Conservation (phyloP, 2,888 invertebrate genomes). For the Zhuqinia jingwanae region DNA sequence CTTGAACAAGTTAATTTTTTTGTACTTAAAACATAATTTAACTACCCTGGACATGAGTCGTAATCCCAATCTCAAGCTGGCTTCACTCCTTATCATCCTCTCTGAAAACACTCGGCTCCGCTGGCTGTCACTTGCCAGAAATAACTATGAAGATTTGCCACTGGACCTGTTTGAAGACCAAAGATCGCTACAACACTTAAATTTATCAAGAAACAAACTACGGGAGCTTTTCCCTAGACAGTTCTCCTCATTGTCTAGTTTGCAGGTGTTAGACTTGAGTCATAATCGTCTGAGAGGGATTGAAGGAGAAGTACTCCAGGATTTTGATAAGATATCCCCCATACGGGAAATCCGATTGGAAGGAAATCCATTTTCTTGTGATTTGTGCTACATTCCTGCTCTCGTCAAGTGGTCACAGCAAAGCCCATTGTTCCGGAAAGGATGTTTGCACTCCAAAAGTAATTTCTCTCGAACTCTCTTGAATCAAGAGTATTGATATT, state of each 20-base stretch:
- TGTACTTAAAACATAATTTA: conserved; percentile 77
- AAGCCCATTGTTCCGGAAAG: conserved; percentile 72
- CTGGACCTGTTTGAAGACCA: conserved; percentile 84
- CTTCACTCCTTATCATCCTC: conserved; percentile 82
- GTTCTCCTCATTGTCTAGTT: conserved; percentile 82
- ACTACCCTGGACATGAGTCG: conserved; percentile 79
- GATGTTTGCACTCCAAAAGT: conserved; percentile 72
- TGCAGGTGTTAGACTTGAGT: conserved; percentile 87
- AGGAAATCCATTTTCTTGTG: conserved; percentile 87
- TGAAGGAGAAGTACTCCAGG: conserved; percentile 83
- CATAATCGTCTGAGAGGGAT: conserved; percentile 87
- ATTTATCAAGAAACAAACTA: conserved; percentile 88
- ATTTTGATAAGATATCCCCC: conserved; percentile 82
- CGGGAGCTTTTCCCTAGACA: conserved; percentile 84
- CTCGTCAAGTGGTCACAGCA: conserved; percentile 81
- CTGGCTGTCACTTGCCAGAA: conserved; percentile 84
- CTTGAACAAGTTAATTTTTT: conserved; percentile 75
- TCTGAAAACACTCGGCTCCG: conserved; percentile 83
- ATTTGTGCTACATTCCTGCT: conserved; percentile 85
- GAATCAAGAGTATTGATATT: no score
- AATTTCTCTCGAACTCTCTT: no score
- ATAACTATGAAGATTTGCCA: conserved; percentile 84
- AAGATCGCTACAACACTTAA: conserved; percentile 85
- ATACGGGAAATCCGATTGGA: conserved; percentile 81
- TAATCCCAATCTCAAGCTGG: conserved; percentile 81